Evolutionary conservation across 2,888 invertebrate species (phyloP).

Genomic region (Neoaliturus tenellus): DNA sequence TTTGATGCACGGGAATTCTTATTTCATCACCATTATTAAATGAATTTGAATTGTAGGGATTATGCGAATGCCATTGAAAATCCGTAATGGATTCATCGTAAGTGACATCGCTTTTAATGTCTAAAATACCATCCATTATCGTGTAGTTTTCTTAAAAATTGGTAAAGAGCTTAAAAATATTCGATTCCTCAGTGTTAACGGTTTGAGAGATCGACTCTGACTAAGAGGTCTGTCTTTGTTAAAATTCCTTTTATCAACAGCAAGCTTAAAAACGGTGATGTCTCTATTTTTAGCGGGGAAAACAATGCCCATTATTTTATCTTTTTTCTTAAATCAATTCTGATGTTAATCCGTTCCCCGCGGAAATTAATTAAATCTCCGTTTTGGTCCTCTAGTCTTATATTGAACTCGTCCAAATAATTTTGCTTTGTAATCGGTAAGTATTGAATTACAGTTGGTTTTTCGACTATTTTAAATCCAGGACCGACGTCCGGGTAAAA

Average conservation of each 20-base stretch:
- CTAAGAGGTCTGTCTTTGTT: not conserved
- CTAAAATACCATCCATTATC: constrained; percentile 2
- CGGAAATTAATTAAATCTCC: constrained; percentile 6
- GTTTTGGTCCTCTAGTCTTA: constrained; percentile 16
- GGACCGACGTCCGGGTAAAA: constrained; percentile 6
- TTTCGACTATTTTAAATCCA: constrained; percentile 25
- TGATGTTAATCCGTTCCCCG: not conserved
- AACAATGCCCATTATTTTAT: not conserved
- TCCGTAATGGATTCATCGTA: constrained; percentile 21
- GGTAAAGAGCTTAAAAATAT: constrained; percentile 1
- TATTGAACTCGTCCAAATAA: not conserved
- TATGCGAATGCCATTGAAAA: constrained; percentile 23
- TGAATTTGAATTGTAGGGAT: constrained; percentile 3
- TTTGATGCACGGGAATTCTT: constrained; percentile 10
- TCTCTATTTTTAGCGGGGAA: not conserved
- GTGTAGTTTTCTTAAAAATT: not conserved
- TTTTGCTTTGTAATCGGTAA: constrained; percentile 8
- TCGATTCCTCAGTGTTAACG: constrained; percentile 34
- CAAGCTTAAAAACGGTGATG: too few relatives aligned
- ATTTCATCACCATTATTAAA: constrained; percentile 30
- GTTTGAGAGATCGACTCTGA: not conserved
- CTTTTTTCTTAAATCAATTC: not conserved
- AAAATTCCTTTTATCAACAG: too few relatives aligned
- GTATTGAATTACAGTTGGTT: constrained; percentile 15
- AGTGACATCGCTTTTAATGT: not conserved